Conservation (phyloP, 2,888 invertebrate species). For the Toxonevra muliebris region DNA sequence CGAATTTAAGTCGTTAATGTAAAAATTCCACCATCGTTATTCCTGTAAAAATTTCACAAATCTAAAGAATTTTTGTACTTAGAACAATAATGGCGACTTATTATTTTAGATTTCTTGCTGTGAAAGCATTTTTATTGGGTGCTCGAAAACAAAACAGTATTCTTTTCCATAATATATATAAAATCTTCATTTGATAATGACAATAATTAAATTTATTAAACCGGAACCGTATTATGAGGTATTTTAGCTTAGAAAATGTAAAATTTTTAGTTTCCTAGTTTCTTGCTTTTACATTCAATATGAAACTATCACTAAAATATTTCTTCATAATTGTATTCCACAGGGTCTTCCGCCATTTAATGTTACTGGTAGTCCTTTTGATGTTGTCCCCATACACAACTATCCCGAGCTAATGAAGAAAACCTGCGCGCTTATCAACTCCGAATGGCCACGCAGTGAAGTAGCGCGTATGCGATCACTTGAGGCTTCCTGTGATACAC, state of each 20-base stretch:
- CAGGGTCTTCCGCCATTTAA: constrained; percentile 65
- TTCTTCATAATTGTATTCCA: constrained; percentile 18
- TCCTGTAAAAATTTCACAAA: constrained; percentile 10
- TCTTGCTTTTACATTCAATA: background rate
- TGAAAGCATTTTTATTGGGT: constrained; percentile 45
- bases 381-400: constrained; percentile 76
- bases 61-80: background rate
- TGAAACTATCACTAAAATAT: background rate
- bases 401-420: constrained; percentile 75
- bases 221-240: constrained; percentile 64
- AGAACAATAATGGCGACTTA: constrained; percentile 21
- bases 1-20: background rate
- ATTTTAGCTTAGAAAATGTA: constrained; percentile 39
- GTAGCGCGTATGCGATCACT: constrained; percentile 80
- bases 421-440: constrained; percentile 81
- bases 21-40: background rate
- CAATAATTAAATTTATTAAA: constrained; percentile 59
- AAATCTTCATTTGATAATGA: constrained; percentile 41
- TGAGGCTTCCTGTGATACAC: constrained; percentile 75
- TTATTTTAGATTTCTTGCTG: constrained; percentile 49
- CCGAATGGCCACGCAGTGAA: constrained; percentile 88
- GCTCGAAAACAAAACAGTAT: constrained; percentile 29
- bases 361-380: constrained; percentile 64
- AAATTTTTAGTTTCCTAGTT: constrained; percentile 6
- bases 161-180: background rate